Percentiles rank a stretch among this genome's conserved stretches.
Conservation (phyloP, 2,113 vertebrate species). For the Speoplatyrhinus poulsoni region DNA sequence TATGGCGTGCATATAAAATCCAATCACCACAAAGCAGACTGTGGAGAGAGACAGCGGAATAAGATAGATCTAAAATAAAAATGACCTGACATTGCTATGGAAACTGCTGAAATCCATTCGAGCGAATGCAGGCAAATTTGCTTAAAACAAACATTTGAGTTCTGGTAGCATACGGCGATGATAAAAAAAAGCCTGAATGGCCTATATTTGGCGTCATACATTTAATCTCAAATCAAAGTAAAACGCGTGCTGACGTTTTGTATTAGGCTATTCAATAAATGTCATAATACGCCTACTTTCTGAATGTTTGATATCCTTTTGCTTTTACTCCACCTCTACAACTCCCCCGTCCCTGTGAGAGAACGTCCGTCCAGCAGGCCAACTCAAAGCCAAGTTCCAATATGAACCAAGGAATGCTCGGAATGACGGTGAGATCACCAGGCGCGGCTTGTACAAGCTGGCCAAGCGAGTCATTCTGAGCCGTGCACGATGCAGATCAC, state of each 20-base stretch:
- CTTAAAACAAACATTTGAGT: constrained; percentile 12
- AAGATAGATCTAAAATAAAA: constrained; percentile 9
- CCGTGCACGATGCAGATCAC: constrained; percentile 3
- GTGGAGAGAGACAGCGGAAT: constrained; percentile 15
- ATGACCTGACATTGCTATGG: constrained; percentile 37
- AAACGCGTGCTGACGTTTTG: too few species aligned
- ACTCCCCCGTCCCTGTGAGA: too few species aligned
- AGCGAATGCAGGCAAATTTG: constrained; percentile 6
- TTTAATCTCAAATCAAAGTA: too few species aligned
- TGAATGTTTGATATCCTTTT: too few species aligned
- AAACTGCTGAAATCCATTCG: constrained; percentile 34
- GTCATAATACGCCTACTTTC: too few species aligned
- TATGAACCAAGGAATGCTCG: constrained; percentile 5
- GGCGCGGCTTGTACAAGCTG: not conserved
- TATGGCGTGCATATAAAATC: constrained; percentile 9
- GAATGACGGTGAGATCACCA: constrained; percentile 25
- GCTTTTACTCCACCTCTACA: too few species aligned
- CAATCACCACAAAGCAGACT: constrained; percentile 25
- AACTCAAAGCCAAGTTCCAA: not conserved
- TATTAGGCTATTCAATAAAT: too few species aligned
- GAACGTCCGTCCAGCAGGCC: too few species aligned
- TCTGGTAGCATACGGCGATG: too few species aligned
- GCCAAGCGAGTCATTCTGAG: constrained; percentile 1
- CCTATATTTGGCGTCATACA: too few species aligned
- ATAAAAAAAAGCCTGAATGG: too few species aligned